These are phyloP conservation scores for Acronicta alni DNA, from an alignment of 2,888 invertebrate species.

Conservation along the genomic window DNA sequence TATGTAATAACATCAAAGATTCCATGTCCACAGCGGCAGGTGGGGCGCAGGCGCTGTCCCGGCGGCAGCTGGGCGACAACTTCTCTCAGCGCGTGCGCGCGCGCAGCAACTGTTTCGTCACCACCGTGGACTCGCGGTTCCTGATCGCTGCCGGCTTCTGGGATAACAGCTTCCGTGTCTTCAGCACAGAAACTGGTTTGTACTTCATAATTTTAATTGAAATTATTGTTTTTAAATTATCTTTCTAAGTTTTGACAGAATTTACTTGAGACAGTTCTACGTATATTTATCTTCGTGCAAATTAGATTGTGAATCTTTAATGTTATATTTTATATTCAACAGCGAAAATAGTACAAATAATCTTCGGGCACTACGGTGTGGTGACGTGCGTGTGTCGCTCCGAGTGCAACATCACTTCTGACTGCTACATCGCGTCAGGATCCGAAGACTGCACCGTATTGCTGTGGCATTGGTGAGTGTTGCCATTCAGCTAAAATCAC, in stretches of 20 bases:
- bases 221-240: no score
- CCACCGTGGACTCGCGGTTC: constrained; percentile 98
- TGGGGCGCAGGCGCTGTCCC: constrained; percentile 92
- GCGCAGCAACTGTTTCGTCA: constrained; percentile 98
- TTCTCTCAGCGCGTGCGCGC: constrained; percentile 99
- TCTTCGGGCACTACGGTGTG: constrained; percentile 99
- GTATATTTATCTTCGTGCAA: neutral
- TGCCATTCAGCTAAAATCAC: neutral
- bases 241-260: no score
- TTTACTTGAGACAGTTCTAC: no score
- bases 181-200: constrained; percentile 97
- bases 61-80: constrained; percentile 98
- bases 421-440: constrained; percentile 99
- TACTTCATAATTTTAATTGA: neutral
- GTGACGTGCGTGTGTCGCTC: constrained; percentile 99
- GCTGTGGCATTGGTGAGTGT: constrained; percentile 98
- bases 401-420: constrained; percentile 99
- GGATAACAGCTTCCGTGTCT: constrained; percentile 99
- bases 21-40: constrained; percentile 90
- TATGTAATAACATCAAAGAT: no score
- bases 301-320: no score
- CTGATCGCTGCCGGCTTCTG: constrained; percentile 99
- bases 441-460: constrained; percentile 99
- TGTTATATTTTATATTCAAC: constrained; percentile 62
- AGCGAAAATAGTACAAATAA: constrained; percentile 99